Conservation (phyloP, 2,888 invertebrate genomes). For the Meteorus cinctellus region DNA sequence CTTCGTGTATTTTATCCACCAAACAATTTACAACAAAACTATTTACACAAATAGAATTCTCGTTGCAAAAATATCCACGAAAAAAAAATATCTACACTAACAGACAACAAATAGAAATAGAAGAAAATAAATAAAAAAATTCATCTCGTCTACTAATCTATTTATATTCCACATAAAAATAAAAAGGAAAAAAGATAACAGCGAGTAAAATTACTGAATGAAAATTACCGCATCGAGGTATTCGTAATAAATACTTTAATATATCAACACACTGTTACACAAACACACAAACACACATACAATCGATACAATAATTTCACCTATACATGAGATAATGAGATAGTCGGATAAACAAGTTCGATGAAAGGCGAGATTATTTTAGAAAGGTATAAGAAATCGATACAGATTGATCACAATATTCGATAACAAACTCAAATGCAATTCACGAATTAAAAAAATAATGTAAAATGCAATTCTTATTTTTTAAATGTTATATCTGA, state of each 20-base stretch:
- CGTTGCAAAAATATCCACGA: too few relatives aligned
- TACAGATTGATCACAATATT: neutral
- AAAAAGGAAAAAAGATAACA: neutral
- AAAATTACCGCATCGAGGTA: neutral
- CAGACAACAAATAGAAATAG: too few relatives aligned
- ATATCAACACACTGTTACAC: neutral
- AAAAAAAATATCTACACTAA: too few relatives aligned
- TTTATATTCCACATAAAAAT: neutral
- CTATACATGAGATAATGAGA: conserved; percentile 8
- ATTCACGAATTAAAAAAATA: neutral
- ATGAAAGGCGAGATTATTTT: conserved; percentile 25
- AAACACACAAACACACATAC: too few relatives aligned
- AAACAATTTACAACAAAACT: too few relatives aligned
- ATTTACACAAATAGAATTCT: too few relatives aligned
- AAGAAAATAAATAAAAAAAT: too few relatives aligned
- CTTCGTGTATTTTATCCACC: too few relatives aligned
- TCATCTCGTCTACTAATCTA: too few relatives aligned
- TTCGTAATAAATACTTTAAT: neutral
- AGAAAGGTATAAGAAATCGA: conserved; percentile 19
- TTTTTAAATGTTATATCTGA: neutral
- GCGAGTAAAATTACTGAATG: neutral
- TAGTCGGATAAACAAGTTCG: neutral
- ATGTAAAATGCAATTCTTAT: neutral
- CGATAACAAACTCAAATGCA: neutral
- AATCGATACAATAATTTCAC: too few relatives aligned